Evolutionary conservation across 2,888 invertebrate genomes (phyloP).

Genomic region (Pteria penguin): DNA sequence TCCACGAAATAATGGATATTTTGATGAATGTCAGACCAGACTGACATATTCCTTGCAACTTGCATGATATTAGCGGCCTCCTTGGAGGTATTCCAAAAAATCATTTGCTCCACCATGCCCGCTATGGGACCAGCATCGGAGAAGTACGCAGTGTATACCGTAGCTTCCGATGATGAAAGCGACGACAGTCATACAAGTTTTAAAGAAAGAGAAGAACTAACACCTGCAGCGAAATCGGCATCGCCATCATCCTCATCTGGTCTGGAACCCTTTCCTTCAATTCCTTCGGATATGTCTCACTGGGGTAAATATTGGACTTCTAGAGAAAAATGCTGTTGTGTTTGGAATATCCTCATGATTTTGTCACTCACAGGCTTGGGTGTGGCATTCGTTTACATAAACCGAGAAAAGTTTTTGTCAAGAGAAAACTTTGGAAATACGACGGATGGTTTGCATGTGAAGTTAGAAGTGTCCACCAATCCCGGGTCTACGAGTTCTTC

Average conservation of each 20-base stretch:
- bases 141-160: slow-evolving; percentile 42
- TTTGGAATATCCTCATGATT: slow-evolving; percentile 35
- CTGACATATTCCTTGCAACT: not conserved
- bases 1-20: no score
- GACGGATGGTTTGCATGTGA: not conserved
- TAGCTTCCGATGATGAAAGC: slow-evolving; percentile 36
- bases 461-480: not conserved
- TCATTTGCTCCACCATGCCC: slow-evolving; percentile 30
- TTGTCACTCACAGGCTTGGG: slow-evolving; percentile 7
- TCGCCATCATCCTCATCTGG: not conserved
- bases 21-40: not conserved
- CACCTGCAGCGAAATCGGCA: slow-evolving; percentile 4
- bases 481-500: not conserved
- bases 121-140: slow-evolving; percentile 30
- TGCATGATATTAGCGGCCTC: no score
- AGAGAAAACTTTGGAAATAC: not conserved
- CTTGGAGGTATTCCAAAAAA: no score
- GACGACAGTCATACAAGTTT: not conserved
- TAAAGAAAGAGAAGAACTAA: not conserved
- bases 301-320: slow-evolving; percentile 38
- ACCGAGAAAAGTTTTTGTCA: no score
- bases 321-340: slow-evolving; percentile 39
- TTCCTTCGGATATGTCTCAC: slow-evolving; percentile 22
- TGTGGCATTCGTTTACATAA: slow-evolving; percentile 6
- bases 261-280: not conserved